phyloP scores from a whole-genome alignment of 30 jellyfish, hydroid and myxozoan genomes.

The Hydractinia echinata region DNA sequence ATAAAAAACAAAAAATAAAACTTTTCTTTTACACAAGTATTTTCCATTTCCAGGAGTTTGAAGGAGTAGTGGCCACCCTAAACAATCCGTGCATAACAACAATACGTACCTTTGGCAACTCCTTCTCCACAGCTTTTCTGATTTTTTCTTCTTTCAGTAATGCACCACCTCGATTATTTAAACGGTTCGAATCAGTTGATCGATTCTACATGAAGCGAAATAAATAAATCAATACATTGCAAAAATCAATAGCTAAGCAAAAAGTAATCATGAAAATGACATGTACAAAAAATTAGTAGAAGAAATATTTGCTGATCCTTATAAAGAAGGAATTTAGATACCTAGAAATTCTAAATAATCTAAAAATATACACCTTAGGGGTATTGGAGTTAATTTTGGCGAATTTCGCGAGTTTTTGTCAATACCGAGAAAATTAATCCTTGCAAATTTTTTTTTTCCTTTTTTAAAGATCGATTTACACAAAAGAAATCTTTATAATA shows the following conservation, averaged over 20 bases:
- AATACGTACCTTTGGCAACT: constrained; percentile 76
- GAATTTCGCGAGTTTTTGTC: too few relatives aligned
- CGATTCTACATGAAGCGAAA: constrained; percentile 43
- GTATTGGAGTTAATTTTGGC: too few relatives aligned
- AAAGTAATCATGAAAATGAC: not conserved
- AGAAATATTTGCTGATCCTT: not conserved
- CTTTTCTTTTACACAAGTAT: not conserved
- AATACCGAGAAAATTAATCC: too few relatives aligned
- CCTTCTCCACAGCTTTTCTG: constrained; percentile 91
- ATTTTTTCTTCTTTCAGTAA: constrained; percentile 90
- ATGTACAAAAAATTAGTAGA: not conserved
- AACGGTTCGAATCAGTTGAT: constrained; percentile 72
- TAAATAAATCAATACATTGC: not conserved
- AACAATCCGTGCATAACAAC: not conserved
- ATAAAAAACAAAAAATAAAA: not conserved
- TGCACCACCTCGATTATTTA: constrained; percentile 98
- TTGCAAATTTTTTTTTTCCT: too few relatives aligned
- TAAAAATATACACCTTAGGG: too few relatives aligned
- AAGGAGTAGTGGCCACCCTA: too few relatives aligned
- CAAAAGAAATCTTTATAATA: too few relatives aligned
- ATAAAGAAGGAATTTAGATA: not conserved
- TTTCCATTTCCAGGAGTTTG: too few relatives aligned
- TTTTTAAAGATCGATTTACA: too few relatives aligned
- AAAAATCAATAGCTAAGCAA: not conserved
- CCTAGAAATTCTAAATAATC: not conserved